phyloP scores from a whole-genome alignment of 1,140 invertebrate genomes.

The Rhagoletis pomonella region DNA sequence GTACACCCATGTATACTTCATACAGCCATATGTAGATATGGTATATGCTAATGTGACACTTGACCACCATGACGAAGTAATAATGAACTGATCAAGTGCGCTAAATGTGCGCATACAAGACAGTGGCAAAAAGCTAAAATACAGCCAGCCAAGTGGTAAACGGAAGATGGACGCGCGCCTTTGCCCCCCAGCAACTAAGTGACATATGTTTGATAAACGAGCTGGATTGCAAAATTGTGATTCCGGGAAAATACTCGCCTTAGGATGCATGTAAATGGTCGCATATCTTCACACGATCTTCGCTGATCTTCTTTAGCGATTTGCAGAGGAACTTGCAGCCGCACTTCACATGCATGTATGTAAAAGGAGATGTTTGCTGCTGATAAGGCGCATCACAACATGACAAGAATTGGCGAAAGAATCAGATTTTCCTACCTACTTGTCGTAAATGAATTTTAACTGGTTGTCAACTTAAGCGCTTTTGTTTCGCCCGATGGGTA shows the following conservation, averaged over 20 bases:
- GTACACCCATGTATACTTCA: not conserved
- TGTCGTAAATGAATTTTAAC: conserved; percentile 56
- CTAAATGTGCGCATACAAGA: not conserved
- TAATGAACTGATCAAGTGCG: conserved; percentile 54
- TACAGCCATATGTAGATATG: not conserved
- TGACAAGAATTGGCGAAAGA: conserved; percentile 42
- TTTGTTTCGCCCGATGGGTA: not conserved
- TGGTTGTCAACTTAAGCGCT: conserved; percentile 52
- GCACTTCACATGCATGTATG: not conserved
- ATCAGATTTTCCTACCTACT: conserved; percentile 39
- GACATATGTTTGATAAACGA: conserved; percentile 55
- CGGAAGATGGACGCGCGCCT: conserved; percentile 1
- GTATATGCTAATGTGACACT: conserved; percentile 43
- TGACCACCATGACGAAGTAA: conserved; percentile 52
- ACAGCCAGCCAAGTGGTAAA: not conserved
- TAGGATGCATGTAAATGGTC: conserved; percentile 19
- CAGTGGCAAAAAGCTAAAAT: not conserved
- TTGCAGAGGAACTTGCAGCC: not conserved
- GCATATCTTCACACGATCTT: conserved; percentile 53
- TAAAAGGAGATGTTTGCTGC: conserved; percentile 15
- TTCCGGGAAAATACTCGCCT: conserved; percentile 15
- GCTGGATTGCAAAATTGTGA: conserved; percentile 8
- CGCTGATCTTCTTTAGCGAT: conserved; percentile 6
- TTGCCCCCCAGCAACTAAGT: conserved; percentile 10
- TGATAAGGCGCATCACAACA: conserved; percentile 49